A percentile compares a stretch with the other conserved stretches of the same genome.
Evolutionary conservation across 2,888 invertebrate species (phyloP).

Genomic region (Watsonalla binaria): DNA sequence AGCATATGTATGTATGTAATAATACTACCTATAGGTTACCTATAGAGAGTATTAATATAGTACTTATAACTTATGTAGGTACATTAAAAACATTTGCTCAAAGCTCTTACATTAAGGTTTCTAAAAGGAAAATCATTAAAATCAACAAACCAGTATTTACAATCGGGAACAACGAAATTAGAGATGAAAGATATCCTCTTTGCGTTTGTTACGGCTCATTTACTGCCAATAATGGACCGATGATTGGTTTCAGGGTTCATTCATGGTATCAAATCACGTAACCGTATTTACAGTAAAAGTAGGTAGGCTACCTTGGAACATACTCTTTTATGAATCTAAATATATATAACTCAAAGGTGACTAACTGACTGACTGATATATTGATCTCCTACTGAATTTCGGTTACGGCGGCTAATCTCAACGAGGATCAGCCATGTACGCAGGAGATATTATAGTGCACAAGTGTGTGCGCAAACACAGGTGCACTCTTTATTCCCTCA

Average conservation of each 20-base stretch:
- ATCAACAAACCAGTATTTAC: conserved; percentile 4
- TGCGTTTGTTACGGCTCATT: conserved; percentile 24
- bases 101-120: neutral
- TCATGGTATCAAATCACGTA: conserved; percentile 18
- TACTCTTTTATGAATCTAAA: neutral
- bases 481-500: no score
- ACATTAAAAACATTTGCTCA: conserved; percentile 9
- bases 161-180: conserved; percentile 3
- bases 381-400: no score
- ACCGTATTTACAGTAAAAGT: conserved; percentile 18
- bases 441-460: no score
- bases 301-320: neutral
- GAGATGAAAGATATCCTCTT: conserved; percentile 6
- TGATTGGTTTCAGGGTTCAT: conserved; percentile 19
- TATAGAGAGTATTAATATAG: no score
- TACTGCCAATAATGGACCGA: conserved; percentile 26
- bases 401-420: no score
- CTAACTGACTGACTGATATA: no score
- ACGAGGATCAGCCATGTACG: no score
- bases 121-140: conserved; percentile 16
- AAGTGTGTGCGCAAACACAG: no score
- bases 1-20: no score
- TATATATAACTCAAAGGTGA: neutral
- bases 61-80: no score
- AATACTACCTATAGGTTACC: no score